Evolutionary conservation across 2,113 vertebrate species (phyloP).

Genomic region (Coracopsis vasa): DNA sequence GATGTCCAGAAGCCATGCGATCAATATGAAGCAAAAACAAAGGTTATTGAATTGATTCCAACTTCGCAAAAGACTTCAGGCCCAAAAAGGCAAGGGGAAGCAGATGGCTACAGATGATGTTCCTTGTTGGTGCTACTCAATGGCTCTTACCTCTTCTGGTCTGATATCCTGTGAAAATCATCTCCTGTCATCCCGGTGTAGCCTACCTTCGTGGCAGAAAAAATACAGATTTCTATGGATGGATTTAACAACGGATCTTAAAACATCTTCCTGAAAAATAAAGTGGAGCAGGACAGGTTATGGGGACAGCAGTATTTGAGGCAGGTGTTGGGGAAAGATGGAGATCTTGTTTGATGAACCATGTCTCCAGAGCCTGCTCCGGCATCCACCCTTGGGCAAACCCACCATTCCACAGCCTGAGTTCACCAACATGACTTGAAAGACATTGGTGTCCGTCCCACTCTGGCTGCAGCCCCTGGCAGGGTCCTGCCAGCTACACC

Average conservation of each 20-base stretch:
- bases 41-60: neutral
- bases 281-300: neutral
- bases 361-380: neutral
- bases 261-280: neutral
- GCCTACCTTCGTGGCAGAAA: rapidly evolving
- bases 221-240: neutral
- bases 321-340: neutral
- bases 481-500: neutral
- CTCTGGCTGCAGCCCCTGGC: rapidly evolving
- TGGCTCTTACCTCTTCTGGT: neutral
- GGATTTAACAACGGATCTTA: neutral
- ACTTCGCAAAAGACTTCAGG: neutral
- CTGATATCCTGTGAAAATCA: neutral
- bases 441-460: neutral
- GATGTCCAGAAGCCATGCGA: rapidly evolving
- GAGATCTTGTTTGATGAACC: neutral
- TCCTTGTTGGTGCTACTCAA: neutral
- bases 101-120: neutral
- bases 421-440: neutral
- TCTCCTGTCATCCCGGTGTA: neutral
- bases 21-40: neutral
- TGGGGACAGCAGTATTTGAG: neutral
- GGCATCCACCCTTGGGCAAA: neutral
- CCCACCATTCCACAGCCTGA: neutral
- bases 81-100: neutral